Evolutionary conservation across 1,140 invertebrate genomes (phyloP).

Genomic region (Papilio machaon): DNA sequence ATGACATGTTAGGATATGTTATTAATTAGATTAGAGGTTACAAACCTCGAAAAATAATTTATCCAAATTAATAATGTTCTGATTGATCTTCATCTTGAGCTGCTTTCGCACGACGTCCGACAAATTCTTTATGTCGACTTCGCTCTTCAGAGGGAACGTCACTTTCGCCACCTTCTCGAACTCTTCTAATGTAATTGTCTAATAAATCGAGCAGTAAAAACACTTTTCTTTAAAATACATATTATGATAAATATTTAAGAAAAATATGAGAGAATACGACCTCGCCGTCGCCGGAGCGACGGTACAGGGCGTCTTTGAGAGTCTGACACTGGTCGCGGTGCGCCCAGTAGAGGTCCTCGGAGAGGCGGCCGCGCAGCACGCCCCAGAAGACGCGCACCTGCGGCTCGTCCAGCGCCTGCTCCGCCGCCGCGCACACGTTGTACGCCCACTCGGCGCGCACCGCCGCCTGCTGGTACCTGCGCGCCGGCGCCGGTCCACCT

Average conservation of each 20-base stretch:
- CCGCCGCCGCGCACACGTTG: slow-evolving; percentile 75
- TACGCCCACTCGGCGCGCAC: slow-evolving; percentile 79
- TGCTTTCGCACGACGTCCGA: slow-evolving; percentile 74
- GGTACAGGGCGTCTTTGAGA: slow-evolving; percentile 59
- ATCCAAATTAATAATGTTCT: slow-evolving; percentile 69
- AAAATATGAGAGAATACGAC: slow-evolving; percentile 42
- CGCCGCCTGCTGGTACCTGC: slow-evolving; percentile 72
- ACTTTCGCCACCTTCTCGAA: slow-evolving; percentile 70
- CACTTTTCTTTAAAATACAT: neutral
- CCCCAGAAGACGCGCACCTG: slow-evolving; percentile 77
- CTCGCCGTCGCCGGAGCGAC: slow-evolving; percentile 57
- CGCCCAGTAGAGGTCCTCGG: slow-evolving; percentile 73
- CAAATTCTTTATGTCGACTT: slow-evolving; percentile 79
- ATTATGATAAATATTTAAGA: neutral
- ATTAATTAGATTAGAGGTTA: neutral
- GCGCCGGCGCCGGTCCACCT: neutral
- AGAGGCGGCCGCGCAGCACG: slow-evolving; percentile 67
- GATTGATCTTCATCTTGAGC: slow-evolving; percentile 75
- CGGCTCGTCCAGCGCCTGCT: slow-evolving; percentile 77
- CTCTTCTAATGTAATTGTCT: slow-evolving; percentile 74
- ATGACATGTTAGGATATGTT: no score
- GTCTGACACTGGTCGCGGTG: slow-evolving; percentile 63
- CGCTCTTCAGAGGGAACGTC: slow-evolving; percentile 75
- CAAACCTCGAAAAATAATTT: slow-evolving; percentile 76
- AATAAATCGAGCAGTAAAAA: neutral